These are phyloP conservation scores for Bubo scandiacus DNA, from an alignment of 2,113 vertebrate genomes.

Conservation along the genomic window DNA sequence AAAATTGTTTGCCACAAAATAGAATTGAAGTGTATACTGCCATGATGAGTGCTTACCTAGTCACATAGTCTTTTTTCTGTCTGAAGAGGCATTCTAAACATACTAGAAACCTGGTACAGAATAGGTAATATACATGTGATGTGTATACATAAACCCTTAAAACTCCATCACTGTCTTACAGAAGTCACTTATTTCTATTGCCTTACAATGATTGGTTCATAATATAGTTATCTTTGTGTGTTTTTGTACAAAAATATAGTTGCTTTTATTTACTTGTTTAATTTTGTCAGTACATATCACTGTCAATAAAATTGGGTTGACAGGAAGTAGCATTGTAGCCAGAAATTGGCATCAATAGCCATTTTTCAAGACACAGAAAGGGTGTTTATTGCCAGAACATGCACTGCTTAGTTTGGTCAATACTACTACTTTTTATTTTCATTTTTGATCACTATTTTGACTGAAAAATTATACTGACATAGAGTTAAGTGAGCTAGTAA, in stretches of 20 bases:
- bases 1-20: background rate
- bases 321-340: background rate
- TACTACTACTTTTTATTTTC: conserved; percentile 6
- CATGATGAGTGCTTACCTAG: background rate
- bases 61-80: background rate
- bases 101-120: background rate
- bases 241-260: background rate
- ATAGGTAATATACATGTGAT: background rate
- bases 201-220: background rate
- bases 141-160: background rate
- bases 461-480: background rate
- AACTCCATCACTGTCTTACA: background rate
- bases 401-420: background rate
- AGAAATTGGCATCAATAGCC: background rate
- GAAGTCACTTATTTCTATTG: background rate
- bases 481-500: background rate
- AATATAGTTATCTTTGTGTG: background rate
- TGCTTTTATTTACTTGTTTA: background rate
- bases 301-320: background rate
- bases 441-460: background rate
- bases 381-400: background rate
- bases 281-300: background rate
- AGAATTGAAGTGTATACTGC: background rate
- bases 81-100: background rate
- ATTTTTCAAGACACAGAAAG: background rate